A percentile compares a stretch with the other conserved stretches of the same genome.
Conservation (phyloP, 2,113 vertebrate genomes). For the Alaudala cheleensis region DNA sequence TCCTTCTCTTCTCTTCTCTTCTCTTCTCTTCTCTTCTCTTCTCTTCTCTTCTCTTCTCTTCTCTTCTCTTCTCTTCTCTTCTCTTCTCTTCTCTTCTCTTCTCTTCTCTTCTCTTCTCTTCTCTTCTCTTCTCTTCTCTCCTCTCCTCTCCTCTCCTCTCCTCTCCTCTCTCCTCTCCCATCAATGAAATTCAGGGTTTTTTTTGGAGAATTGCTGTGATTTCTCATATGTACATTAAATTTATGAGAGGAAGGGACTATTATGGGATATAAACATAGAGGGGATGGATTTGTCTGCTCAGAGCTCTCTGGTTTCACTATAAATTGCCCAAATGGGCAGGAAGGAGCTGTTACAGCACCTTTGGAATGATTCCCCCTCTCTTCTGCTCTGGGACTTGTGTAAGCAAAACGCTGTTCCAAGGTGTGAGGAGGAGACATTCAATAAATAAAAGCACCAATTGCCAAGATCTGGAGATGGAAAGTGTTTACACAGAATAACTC, state of each 20-base stretch:
- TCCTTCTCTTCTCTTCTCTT: too few relatives aligned
- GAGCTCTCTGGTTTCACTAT: background rate
- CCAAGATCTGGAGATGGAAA: background rate
- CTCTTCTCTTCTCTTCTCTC: too few relatives aligned
- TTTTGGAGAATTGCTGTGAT: background rate
- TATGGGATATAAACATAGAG: background rate
- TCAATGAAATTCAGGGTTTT: background rate
- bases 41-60: too few relatives aligned
- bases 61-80: too few relatives aligned
- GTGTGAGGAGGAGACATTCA: background rate
- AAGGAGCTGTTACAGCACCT: background rate
- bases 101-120: too few relatives aligned
- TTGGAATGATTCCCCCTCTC: background rate
- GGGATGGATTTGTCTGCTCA: background rate
- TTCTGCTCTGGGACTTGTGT: background rate
- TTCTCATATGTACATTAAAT: background rate
- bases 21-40: too few relatives aligned
- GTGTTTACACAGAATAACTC: background rate
- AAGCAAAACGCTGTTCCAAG: background rate
- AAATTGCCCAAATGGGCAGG: background rate
- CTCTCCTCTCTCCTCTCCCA: background rate
- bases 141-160: too few relatives aligned
- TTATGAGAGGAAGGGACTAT: background rate
- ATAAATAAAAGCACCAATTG: background rate
- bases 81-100: too few relatives aligned